Conservation (phyloP, 2,888 invertebrate genomes). For the Diarsia brunnea region DNA sequence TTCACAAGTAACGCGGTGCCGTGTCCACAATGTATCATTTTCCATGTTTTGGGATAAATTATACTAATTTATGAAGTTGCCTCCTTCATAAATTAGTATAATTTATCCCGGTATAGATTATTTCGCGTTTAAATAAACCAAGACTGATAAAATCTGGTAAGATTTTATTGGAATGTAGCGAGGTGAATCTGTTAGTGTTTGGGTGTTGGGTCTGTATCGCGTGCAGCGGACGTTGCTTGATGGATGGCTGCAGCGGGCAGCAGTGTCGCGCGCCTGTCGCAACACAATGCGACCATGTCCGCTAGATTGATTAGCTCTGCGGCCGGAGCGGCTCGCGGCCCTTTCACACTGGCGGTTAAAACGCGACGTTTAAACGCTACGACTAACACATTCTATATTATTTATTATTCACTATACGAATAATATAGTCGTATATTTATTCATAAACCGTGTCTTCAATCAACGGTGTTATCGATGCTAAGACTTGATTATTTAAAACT, state of each 20-base stretch:
- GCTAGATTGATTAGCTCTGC: slow-evolving; percentile 72
- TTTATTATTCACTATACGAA: neutral
- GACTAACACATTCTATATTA: neutral
- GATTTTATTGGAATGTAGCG: slow-evolving; percentile 33
- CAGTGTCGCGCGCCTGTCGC: slow-evolving; percentile 71
- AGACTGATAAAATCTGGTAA: slow-evolving; percentile 30
- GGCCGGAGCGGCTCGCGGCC: slow-evolving; percentile 17
- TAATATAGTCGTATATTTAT: neutral
- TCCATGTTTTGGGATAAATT: slow-evolving; percentile 23
- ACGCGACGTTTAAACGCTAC: slow-evolving; percentile 49
- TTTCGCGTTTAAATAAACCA: slow-evolving; percentile 16
- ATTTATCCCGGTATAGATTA: neutral
- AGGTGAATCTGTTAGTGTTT: slow-evolving; percentile 53
- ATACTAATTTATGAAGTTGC: slow-evolving; percentile 4
- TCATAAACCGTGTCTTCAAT: neutral
- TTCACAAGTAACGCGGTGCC: slow-evolving; percentile 23
- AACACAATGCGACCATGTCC: slow-evolving; percentile 70
- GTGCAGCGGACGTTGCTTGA: slow-evolving; percentile 62
- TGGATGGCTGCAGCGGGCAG: slow-evolving; percentile 66
- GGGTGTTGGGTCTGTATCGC: slow-evolving; percentile 40
- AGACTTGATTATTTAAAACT: slow-evolving; percentile 7
- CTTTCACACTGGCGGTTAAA: slow-evolving; percentile 48
- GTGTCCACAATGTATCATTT: slow-evolving; percentile 36
- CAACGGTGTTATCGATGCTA: slow-evolving; percentile 10
- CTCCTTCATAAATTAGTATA: too few relatives aligned